Percentiles rank a stretch among this genome's conserved stretches.
Evolutionary conservation across 2,888 invertebrate species (phyloP).

Genomic region (Amphipoea lucens): DNA sequence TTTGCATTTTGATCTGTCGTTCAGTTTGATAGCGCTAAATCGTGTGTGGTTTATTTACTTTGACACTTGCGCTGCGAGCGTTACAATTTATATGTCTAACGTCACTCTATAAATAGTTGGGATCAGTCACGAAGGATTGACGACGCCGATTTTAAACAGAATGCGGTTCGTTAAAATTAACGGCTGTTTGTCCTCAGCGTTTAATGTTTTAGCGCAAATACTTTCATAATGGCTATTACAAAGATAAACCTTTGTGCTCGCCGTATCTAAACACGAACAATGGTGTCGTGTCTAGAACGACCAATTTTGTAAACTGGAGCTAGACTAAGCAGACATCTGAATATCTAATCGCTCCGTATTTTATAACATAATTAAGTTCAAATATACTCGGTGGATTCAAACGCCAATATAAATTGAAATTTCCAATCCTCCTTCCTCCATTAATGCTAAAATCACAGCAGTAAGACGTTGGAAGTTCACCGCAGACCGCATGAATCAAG

Average conservation of each 20-base stretch:
- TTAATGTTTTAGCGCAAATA: slow-evolving; percentile 51
- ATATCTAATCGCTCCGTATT: slow-evolving; percentile 51
- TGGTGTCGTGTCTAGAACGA: slow-evolving; percentile 45
- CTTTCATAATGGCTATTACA: slow-evolving; percentile 43
- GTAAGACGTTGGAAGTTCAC: slow-evolving; percentile 60
- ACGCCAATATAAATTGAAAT: slow-evolving; percentile 58
- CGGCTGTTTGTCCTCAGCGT: slow-evolving; percentile 50
- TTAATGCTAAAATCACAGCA: slow-evolving; percentile 59
- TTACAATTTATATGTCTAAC: slow-evolving; percentile 65
- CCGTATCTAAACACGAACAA: slow-evolving; percentile 53
- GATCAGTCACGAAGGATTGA: slow-evolving; percentile 64
- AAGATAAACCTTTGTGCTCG: slow-evolving; percentile 52
- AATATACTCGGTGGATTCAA: slow-evolving; percentile 47
- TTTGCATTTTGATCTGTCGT: slow-evolving; percentile 75
- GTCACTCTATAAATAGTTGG: slow-evolving; percentile 63
- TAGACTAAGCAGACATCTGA: slow-evolving; percentile 40
- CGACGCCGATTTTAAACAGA: slow-evolving; percentile 54
- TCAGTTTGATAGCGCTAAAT: slow-evolving; percentile 72
- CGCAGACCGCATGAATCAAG: slow-evolving; percentile 78
- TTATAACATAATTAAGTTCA: slow-evolving; percentile 59
- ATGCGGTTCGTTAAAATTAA: slow-evolving; percentile 53
- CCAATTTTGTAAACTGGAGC: slow-evolving; percentile 43
- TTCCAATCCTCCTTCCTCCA: slow-evolving; percentile 55
- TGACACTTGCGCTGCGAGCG: slow-evolving; percentile 61
- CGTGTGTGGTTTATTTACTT: slow-evolving; percentile 71